A percentile compares a stretch with the other conserved stretches of the same genome.
Evolutionary conservation across 2,888 invertebrate species (phyloP).

Genomic region (Epirrhoe tristata): DNA sequence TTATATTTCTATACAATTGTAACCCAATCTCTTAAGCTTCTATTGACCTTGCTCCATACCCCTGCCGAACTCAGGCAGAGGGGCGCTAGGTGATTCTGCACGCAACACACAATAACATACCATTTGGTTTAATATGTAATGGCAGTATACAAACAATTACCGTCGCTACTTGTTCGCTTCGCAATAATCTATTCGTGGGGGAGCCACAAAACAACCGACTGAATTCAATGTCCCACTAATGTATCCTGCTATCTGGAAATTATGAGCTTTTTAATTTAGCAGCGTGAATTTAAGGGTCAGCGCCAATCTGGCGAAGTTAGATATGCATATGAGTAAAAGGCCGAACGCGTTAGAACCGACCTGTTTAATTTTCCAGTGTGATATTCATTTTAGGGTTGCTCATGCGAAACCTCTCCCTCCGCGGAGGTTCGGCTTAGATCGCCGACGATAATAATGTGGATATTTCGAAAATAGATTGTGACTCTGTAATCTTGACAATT

Average conservation of each 20-base stretch:
- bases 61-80: conserved; percentile 54
- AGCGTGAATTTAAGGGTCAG: conserved; percentile 57
- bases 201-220: conserved; percentile 52
- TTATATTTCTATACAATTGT: conserved; percentile 54
- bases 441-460: conserved; percentile 68
- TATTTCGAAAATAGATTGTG: conserved; percentile 38
- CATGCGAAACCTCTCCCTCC: conserved; percentile 58
- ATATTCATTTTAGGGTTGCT: conserved; percentile 74
- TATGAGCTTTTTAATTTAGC: conserved; percentile 55
- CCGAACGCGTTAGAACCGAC: conserved; percentile 49
- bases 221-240: conserved; percentile 52
- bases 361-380: conserved; percentile 71
- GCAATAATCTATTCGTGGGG: conserved; percentile 58
- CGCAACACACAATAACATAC: conserved; percentile 54
- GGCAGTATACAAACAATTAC: conserved; percentile 56
- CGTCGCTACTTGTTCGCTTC: conserved; percentile 56
- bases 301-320: conserved; percentile 63
- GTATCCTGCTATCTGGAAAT: conserved; percentile 39
- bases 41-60: conserved; percentile 63
- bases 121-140: conserved; percentile 46
- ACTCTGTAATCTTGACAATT: conserved; percentile 26
- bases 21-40: conserved; percentile 50
- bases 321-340: conserved; percentile 63
- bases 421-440: conserved; percentile 46
- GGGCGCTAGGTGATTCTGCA: conserved; percentile 62